phyloP scores from a whole-genome alignment of 2,797 vertebrate species.

The Tokudaia tokunoshimensis region DNA sequence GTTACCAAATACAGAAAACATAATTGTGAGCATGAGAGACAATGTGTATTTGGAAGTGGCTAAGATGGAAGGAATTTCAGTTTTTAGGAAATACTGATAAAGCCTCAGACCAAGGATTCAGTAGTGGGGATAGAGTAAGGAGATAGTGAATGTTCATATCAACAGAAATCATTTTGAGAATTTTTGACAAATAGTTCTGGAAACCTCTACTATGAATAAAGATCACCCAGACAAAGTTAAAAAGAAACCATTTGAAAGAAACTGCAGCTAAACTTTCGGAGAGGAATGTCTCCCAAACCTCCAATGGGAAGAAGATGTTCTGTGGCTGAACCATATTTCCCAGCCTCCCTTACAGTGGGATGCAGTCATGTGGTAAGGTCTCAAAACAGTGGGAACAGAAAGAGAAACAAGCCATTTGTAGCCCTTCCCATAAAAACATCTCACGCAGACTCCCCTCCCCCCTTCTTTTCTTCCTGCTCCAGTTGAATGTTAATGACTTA shows the following conservation, averaged over 20 bases:
- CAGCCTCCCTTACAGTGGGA: background rate
- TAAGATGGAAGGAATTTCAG: background rate
- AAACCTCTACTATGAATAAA: background rate
- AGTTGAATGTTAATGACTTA: background rate
- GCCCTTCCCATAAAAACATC: background rate
- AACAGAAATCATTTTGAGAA: slow-evolving; percentile 23
- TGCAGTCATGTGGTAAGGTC: slow-evolving; percentile 30
- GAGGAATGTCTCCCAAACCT: background rate
- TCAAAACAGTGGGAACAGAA: slow-evolving; percentile 9
- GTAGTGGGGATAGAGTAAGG: background rate
- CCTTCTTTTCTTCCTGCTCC: background rate
- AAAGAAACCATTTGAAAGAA: background rate
- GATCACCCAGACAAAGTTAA: background rate
- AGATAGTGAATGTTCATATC: background rate
- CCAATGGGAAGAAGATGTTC: background rate
- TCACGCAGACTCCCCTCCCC: background rate
- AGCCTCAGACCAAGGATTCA: background rate
- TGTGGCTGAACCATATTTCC: background rate
- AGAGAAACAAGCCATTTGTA: background rate
- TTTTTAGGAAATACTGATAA: background rate
- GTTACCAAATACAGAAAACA: background rate
- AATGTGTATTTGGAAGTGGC: background rate
- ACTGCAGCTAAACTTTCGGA: background rate
- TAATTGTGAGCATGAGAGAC: background rate
- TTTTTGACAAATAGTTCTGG: background rate